Conservation (phyloP, 2,888 invertebrate species). For the Bimastos eiseni region DNA sequence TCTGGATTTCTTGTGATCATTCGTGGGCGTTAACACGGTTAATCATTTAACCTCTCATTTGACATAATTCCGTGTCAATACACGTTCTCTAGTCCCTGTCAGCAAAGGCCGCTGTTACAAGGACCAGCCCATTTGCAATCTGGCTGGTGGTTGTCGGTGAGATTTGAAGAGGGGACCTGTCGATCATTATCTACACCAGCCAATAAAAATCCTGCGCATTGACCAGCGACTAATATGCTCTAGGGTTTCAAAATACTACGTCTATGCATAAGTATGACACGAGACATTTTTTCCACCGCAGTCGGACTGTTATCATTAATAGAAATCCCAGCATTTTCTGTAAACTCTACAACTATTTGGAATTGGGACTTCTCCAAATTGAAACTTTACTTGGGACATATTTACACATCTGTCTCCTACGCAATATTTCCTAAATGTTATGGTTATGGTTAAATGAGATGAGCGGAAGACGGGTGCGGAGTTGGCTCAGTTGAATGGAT, state of each 20-base stretch:
- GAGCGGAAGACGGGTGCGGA: neutral
- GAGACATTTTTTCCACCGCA: neutral
- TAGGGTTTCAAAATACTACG: neutral
- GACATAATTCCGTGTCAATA: conserved; percentile 13
- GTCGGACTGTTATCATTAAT: neutral
- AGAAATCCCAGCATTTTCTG: neutral
- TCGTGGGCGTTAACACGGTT: neutral
- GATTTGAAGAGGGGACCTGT: neutral
- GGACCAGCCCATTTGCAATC: neutral
- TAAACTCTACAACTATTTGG: neutral
- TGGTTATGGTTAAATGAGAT: neutral
- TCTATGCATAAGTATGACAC: neutral
- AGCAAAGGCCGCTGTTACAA: neutral
- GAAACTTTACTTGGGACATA: neutral
- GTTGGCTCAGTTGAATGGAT: neutral
- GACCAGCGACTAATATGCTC: neutral
- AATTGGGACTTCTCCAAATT: neutral
- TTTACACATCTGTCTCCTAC: neutral
- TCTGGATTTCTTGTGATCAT: neutral
- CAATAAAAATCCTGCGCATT: neutral
- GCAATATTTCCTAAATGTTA: neutral
- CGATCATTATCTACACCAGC: neutral
- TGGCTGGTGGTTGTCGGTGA: neutral
- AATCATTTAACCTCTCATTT: neutral
- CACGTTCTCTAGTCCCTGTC: neutral